A percentile compares a stretch with the other conserved stretches of the same genome.
Conservation (phyloP, 2,797 vertebrate genomes). For the Heterohyrax brucei region DNA sequence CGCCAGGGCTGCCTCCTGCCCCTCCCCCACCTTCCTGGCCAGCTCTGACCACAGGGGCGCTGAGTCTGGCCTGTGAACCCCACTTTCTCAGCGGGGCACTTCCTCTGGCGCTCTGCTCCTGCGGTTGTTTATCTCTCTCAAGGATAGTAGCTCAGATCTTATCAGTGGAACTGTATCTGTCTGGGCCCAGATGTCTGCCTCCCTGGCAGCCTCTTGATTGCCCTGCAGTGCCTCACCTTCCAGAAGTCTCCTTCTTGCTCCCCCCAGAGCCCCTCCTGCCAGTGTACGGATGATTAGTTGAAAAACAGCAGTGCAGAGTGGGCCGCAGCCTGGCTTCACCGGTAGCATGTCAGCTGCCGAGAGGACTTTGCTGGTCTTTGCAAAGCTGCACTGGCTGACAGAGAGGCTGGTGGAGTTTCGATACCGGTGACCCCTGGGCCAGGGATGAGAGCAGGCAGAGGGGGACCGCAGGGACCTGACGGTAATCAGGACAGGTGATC, state of each 20-base stretch:
- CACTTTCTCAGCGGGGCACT: constrained; percentile 92
- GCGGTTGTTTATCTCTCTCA: constrained; percentile 92
- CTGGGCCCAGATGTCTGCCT: constrained; percentile 94
- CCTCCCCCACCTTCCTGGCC: constrained; percentile 82
- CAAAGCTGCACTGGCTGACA: constrained; percentile 57
- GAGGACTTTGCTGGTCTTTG: neutral
- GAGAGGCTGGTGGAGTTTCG: neutral
- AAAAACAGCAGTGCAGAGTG: constrained; percentile 77
- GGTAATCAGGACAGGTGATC: neutral
- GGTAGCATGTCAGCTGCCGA: constrained; percentile 57
- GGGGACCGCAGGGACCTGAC: neutral
- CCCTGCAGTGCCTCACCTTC: constrained; percentile 91
- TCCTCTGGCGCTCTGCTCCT: constrained; percentile 89
- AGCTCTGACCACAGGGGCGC: constrained; percentile 92
- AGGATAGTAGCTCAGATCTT: constrained; percentile 92
- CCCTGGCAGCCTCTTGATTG: constrained; percentile 90
- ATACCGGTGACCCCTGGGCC: constrained; percentile 17
- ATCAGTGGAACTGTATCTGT: constrained; percentile 93
- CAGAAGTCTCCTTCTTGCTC: constrained; percentile 80
- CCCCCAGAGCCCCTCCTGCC: neutral
- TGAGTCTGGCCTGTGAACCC: constrained; percentile 85
- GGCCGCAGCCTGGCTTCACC: neutral
- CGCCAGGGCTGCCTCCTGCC: constrained; percentile 25
- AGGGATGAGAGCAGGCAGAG: neutral
- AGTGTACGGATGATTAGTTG: constrained; percentile 83